Conservation (phyloP, 1,140 invertebrate genomes). For the Teleogryllus occipitalis region DNA sequence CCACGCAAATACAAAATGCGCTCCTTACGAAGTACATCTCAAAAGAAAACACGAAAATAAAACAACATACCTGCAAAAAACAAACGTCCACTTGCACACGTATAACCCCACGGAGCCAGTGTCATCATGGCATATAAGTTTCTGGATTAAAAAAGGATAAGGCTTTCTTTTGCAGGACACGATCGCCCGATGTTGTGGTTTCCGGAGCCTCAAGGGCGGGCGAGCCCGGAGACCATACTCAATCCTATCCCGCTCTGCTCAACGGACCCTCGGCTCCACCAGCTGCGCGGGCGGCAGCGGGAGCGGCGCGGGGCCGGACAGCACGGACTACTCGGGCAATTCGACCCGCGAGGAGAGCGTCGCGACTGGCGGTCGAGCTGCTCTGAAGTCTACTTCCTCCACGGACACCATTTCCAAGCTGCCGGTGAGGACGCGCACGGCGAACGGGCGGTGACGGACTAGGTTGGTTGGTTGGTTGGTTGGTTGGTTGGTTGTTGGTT, state of each 20-base stretch:
- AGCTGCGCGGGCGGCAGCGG: background rate
- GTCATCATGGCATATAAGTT: background rate
- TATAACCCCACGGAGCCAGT: too few species aligned
- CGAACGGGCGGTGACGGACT: background rate
- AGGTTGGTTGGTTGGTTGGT: too few species aligned
- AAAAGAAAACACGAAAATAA: too few species aligned
- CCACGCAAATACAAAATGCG: too few species aligned
- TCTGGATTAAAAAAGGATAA: slow-evolving; percentile 15
- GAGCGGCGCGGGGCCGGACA: slow-evolving; percentile 12
- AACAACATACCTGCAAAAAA: too few species aligned
- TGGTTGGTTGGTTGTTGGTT: too few species aligned
- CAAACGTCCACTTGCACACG: too few species aligned
- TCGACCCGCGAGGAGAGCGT: background rate
- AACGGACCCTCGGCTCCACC: background rate
- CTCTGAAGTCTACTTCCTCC: background rate
- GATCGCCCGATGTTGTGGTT: slow-evolving; percentile 18
- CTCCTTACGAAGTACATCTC: too few species aligned
- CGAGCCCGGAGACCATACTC: slow-evolving; percentile 15
- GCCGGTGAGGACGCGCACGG: background rate
- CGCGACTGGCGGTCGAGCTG: background rate
- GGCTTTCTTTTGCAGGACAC: slow-evolving; percentile 21
- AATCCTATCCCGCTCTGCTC: slow-evolving; percentile 12
- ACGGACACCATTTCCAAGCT: background rate
- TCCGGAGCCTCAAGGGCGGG: background rate
- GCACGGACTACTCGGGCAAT: slow-evolving; percentile 20